These are phyloP conservation scores for Bombus confusus DNA, from an alignment of 1,140 invertebrate species.

Conservation along the genomic window DNA sequence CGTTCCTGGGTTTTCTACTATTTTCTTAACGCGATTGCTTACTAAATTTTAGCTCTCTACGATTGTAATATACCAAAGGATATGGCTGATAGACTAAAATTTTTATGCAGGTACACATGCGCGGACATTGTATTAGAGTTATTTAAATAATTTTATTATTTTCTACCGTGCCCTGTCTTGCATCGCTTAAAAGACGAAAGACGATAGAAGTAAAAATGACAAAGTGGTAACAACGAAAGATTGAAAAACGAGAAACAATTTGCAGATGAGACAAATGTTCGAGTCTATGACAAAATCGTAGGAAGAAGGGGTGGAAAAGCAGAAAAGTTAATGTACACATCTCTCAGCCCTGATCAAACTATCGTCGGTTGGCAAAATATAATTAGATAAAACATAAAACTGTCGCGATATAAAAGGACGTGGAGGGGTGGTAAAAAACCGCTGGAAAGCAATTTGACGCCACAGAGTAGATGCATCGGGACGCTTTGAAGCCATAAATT, in stretches of 20 bases:
- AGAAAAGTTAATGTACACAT: background rate
- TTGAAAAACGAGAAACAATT: background rate
- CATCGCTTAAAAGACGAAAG: no score
- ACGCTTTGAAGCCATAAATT: slow-evolving; percentile 70
- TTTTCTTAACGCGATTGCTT: background rate
- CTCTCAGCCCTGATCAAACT: background rate
- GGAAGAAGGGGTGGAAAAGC: no score
- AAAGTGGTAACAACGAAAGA: background rate
- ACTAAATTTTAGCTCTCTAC: background rate
- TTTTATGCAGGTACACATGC: accelerated
- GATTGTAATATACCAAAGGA: background rate
- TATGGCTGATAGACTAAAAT: background rate
- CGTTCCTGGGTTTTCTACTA: background rate
- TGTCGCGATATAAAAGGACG: slow-evolving; percentile 45
- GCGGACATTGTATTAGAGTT: background rate
- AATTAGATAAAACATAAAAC: slow-evolving; percentile 61
- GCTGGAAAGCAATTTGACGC: slow-evolving; percentile 68
- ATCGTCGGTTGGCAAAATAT: slow-evolving; percentile 37
- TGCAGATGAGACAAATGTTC: background rate
- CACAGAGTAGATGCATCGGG: slow-evolving; percentile 61
- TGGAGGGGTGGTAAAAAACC: slow-evolving; percentile 57
- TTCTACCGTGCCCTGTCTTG: background rate
- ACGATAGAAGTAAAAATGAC: background rate
- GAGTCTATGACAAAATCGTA: background rate
- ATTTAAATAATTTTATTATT: background rate